These are phyloP conservation scores for Ptilorrhoa leucosticta DNA, from an alignment of 2,113 vertebrate genomes.

Conservation along the genomic window DNA sequence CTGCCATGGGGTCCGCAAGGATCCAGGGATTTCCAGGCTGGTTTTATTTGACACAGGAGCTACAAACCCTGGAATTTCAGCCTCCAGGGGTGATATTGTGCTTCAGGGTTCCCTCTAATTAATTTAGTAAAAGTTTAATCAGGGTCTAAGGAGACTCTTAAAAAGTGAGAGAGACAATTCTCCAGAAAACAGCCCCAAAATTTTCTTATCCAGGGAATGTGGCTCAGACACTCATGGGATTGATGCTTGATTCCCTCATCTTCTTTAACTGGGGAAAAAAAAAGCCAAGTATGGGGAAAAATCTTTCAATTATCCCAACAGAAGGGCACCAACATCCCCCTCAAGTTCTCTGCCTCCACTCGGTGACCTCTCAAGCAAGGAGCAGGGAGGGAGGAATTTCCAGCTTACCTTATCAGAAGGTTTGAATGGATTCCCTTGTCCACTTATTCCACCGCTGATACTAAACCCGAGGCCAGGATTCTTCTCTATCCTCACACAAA, in stretches of 20 bases:
- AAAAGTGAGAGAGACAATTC: background rate
- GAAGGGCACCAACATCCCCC: background rate
- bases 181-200: background rate
- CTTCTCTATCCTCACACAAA: slow-evolving; percentile 99
- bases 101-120: background rate
- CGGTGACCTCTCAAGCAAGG: background rate
- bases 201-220: background rate
- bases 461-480: slow-evolving; percentile 98
- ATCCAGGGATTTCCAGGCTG: background rate
- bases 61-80: background rate
- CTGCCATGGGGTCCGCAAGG: background rate
- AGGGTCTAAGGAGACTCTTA: background rate
- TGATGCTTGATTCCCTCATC: background rate
- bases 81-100: background rate
- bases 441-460: slow-evolving; percentile 98
- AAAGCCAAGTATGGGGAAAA: background rate
- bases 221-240: background rate
- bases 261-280: background rate
- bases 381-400: background rate
- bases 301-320: background rate
- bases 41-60: background rate
- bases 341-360: background rate
- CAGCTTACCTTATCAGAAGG: slow-evolving; percentile 95
- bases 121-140: background rate
- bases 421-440: slow-evolving; percentile 99